phyloP scores from a whole-genome alignment of 2,113 vertebrate species.

The Columbina picui region DNA sequence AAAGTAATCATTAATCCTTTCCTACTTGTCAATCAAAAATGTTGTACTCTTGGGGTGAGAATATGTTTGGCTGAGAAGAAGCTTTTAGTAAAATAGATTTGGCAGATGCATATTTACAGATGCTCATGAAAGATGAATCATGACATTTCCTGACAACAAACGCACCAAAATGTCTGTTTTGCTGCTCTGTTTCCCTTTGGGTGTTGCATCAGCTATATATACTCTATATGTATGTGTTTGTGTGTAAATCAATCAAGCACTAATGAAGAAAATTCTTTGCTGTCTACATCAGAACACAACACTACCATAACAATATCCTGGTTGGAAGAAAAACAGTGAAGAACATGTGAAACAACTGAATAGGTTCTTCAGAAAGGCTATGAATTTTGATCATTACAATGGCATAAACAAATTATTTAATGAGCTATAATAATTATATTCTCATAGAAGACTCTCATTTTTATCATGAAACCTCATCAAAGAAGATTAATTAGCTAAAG shows the following conservation, averaged over 20 bases:
- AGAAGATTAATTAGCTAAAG: neutral
- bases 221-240: neutral
- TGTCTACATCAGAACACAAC: neutral
- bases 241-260: neutral
- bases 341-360: neutral
- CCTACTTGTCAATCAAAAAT: slow-evolving; percentile 56
- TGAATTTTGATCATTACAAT: neutral
- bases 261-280: neutral
- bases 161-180: slow-evolving; percentile 47
- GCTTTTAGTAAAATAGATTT: slow-evolving; percentile 61
- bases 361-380: neutral
- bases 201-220: neutral
- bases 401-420: neutral
- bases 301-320: neutral
- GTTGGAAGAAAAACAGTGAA: neutral
- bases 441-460: neutral
- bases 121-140: slow-evolving; percentile 69
- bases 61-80: slow-evolving; percentile 57
- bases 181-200: neutral
- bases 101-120: slow-evolving; percentile 68
- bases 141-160: slow-evolving; percentile 64
- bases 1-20: slow-evolving; percentile 55
- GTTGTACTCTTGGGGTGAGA: slow-evolving; percentile 42
- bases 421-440: neutral
- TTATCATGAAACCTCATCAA: neutral